These are phyloP conservation scores for Hybognathus amarus DNA, from an alignment of 2,797 vertebrate genomes.

Conservation along the genomic window DNA sequence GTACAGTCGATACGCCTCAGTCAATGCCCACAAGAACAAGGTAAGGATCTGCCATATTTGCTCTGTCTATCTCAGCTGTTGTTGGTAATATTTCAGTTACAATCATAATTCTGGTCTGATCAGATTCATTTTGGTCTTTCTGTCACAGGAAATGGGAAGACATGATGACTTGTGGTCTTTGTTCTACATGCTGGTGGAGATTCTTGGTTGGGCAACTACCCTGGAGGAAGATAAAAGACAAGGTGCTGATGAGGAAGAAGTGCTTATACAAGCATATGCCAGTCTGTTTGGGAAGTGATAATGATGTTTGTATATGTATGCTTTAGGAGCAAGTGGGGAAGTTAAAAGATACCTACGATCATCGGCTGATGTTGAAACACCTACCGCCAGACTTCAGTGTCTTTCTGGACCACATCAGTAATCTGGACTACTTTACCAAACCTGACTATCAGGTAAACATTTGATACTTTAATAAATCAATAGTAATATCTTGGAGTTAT, in stretches of 20 bases:
- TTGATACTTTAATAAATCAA: neutral
- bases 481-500: neutral
- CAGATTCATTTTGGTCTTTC: neutral
- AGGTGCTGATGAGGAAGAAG: slow-evolving; percentile 69
- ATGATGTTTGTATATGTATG: slow-evolving; percentile 33
- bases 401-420: slow-evolving; percentile 94
- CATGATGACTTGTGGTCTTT: slow-evolving; percentile 99
- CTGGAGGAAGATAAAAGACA: slow-evolving; percentile 99
- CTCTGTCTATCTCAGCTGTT: neutral
- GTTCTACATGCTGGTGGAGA: slow-evolving; percentile 99
- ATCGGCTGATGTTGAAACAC: slow-evolving; percentile 96
- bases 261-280: slow-evolving; percentile 27
- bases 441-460: slow-evolving; percentile 94
- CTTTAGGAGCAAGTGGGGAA: slow-evolving; percentile 96
- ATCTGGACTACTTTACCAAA: slow-evolving; percentile 97
- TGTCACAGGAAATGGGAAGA: slow-evolving; percentile 93
- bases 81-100: neutral
- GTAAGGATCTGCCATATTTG: slow-evolving; percentile 70
- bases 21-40: slow-evolving; percentile 98
- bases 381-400: slow-evolving; percentile 91
- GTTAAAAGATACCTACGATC: slow-evolving; percentile 96
- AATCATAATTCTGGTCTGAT: slow-evolving; percentile 4
- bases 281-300: slow-evolving; percentile 16
- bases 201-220: slow-evolving; percentile 96
- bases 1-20: slow-evolving; percentile 96